Evolutionary conservation across 2,113 vertebrate genomes (phyloP), one percentile per base, ranked within the genome.

Genomic region (Marcusenius ussheri): DNA sequence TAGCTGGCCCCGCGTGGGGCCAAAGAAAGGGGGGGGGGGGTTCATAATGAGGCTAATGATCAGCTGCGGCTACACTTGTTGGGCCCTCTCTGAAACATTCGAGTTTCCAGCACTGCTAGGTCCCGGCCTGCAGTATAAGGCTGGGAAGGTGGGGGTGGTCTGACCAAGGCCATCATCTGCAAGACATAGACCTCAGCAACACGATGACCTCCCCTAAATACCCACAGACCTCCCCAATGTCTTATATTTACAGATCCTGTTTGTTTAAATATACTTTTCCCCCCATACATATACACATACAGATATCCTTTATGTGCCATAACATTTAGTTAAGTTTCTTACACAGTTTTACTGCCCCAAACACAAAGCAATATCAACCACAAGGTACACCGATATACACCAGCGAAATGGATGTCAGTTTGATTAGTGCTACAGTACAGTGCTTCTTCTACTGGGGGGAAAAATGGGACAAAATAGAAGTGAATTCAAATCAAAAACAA

Each of bases 1-100:
- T 91, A 92, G 94, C 94, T 92, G 95, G 97, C 96, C 96, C 94
- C 94, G 95, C 95, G 96, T 95, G 97, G 97, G 97, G 96, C 96
- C 35, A 17, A 47, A 80, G 0, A 97, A 96, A 96, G 9, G 62
- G 10, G 27, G 9, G 39, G 2, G 39, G 39, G 39, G 39, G 39
- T 11, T 97, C 31, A 7, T 80, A 70, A 19, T 80, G 35, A 80
- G 74, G 31, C 35, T 19, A 35, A 80, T 8, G 74, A 80, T 77
- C 70, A 77, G 70, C 13, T 10, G n/a, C 31, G 3, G 24, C 3
- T 77, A 39, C 31, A 77, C 31, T 35, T 31, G 31, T 39, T 77
- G 74, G 74, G 11, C 74, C 35, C 74, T 80, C 13, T 19, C 15
- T 80, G 35, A 39, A 80, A 80, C 35, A 19, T 21, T 80, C 35